Percentiles rank a stretch among this genome's conserved stretches.
Evolutionary conservation across 2,888 invertebrate species (phyloP).

Genomic region (Diplazon laetatorius): DNA sequence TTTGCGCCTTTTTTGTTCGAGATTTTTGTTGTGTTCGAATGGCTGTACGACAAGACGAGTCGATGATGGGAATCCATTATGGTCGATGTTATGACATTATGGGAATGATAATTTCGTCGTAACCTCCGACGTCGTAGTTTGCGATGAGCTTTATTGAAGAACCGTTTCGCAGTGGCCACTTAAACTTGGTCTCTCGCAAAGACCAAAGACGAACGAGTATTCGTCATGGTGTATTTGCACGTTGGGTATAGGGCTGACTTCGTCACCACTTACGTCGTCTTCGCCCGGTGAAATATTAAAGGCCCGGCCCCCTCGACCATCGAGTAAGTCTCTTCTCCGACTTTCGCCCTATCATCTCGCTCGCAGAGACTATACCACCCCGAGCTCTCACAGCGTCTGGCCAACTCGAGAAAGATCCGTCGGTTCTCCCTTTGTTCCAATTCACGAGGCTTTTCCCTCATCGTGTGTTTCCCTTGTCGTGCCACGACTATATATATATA

Average conservation of each 20-base stretch:
- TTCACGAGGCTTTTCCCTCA: too few relatives aligned
- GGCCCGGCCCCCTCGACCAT: conserved; percentile 40
- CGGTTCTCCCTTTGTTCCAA: conserved; percentile 52
- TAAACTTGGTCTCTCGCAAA: neutral
- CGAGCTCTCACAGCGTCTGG: conserved; percentile 15
- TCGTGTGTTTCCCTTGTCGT: conserved; percentile 28
- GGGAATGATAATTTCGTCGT: neutral
- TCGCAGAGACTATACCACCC: neutral
- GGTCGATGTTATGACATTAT: neutral
- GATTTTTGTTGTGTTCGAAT: too few relatives aligned
- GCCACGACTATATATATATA: neutral
- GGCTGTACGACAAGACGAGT: too few relatives aligned
- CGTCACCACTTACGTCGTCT: conserved; percentile 58
- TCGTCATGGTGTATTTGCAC: conserved; percentile 44
- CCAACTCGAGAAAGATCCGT: conserved; percentile 19
- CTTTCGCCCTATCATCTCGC: conserved; percentile 40
- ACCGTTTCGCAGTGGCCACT: neutral
- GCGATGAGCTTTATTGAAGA: conserved; percentile 12
- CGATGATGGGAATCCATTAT: neutral
- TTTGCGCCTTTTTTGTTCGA: too few relatives aligned
- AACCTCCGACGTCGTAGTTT: neutral
- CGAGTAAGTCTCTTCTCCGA: conserved; percentile 48
- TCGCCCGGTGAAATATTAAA: conserved; percentile 42
- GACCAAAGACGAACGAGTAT: conserved; percentile 22
- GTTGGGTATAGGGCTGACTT: conserved; percentile 58